Conservation (phyloP, 2,888 invertebrate genomes). For the Brachynemurus nebulosus region DNA sequence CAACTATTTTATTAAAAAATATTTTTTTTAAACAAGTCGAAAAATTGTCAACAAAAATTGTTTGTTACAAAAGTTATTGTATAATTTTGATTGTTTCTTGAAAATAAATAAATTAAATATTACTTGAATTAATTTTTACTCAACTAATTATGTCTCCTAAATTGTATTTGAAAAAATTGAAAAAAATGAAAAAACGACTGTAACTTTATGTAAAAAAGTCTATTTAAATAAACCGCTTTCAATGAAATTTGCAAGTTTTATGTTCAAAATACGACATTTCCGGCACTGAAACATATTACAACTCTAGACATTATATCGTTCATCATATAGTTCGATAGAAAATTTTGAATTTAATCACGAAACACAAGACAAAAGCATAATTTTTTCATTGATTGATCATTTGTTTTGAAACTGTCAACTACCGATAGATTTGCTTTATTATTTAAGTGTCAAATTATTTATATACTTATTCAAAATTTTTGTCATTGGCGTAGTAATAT, state of each 20-base stretch:
- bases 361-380: background rate
- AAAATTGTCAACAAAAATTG: too few relatives aligned
- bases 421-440: background rate
- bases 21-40: too few relatives aligned
- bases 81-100: too few relatives aligned
- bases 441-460: background rate
- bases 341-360: background rate
- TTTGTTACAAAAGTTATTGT: too few relatives aligned
- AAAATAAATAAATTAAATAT: too few relatives aligned
- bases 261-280: background rate
- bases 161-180: too few relatives aligned
- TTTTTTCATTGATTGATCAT: background rate
- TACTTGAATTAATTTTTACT: too few relatives aligned
- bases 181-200: background rate
- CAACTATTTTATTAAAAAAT: too few relatives aligned
- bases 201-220: background rate
- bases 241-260: background rate
- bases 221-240: background rate
- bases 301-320: background rate
- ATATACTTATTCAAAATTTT: conserved; percentile 7
- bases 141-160: too few relatives aligned
- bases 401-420: conserved; percentile 2
- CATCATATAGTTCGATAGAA: conserved; percentile 2
- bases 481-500: conserved; percentile 31
- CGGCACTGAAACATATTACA: background rate